Conservation (phyloP, 2,113 vertebrate genomes). For the Oophaga pumilio region DNA sequence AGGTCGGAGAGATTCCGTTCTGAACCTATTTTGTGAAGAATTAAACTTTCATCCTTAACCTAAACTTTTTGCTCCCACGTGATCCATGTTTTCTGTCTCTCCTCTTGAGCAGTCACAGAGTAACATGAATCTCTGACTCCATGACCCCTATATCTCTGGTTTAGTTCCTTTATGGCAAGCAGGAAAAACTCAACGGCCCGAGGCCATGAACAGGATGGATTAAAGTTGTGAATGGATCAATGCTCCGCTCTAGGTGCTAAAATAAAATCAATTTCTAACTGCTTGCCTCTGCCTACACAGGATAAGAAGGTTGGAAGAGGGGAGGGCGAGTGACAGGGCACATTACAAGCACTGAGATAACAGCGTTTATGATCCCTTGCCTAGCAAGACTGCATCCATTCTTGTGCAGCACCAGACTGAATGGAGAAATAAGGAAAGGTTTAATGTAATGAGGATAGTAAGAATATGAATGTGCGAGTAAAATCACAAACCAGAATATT, state of each 20-base stretch:
- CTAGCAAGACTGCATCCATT: conserved; percentile 35
- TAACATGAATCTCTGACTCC: not conserved
- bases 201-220: conserved; percentile 52
- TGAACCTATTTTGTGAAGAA: conserved; percentile 11
- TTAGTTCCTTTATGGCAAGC: conserved; percentile 8
- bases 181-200: not conserved
- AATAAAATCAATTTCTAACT: conserved; percentile 44
- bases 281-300: conserved; percentile 34
- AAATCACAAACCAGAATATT: not conserved
- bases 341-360: conserved; percentile 51
- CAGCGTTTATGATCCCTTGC: conserved; percentile 39
- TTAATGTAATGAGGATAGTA: not conserved
- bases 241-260: conserved; percentile 39
- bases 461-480: not conserved
- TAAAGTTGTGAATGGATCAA: conserved; percentile 24
- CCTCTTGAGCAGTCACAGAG: not conserved
- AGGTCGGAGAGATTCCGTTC: not conserved
- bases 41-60: not conserved
- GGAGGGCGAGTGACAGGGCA: conserved; percentile 16
- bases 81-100: not conserved
- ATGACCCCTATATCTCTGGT: conserved; percentile 31
- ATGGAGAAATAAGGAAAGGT: not conserved
- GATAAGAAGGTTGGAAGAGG: not conserved
- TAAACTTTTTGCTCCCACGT: not conserved
- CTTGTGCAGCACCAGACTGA: not conserved